Evolutionary conservation across 1,140 invertebrate species (phyloP).

Genomic region (Pectinophora gossypiella): DNA sequence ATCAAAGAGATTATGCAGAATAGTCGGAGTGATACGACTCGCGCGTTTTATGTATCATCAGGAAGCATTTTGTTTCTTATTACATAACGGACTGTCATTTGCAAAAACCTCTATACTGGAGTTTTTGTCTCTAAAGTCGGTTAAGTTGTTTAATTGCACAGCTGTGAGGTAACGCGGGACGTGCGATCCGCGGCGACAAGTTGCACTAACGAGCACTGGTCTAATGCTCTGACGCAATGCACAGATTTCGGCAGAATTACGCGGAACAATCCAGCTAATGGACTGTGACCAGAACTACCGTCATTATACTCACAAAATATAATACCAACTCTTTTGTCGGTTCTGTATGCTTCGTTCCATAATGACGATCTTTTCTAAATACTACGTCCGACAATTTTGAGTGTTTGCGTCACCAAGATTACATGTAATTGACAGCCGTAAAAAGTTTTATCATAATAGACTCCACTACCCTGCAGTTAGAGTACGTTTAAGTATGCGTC

Average conservation of each 20-base stretch:
- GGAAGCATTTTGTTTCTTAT: background rate
- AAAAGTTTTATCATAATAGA: too few species aligned
- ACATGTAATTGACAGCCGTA: too few species aligned
- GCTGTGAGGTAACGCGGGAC: conserved; percentile 43
- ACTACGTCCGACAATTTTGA: too few species aligned
- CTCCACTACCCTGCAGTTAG: too few species aligned
- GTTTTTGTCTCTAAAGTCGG: conserved; percentile 13
- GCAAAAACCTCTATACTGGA: background rate
- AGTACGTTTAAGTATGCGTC: conserved; percentile 1
- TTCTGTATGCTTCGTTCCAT: background rate
- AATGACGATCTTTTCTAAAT: too few species aligned
- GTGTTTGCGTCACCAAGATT: too few species aligned
- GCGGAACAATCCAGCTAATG: conserved; percentile 49
- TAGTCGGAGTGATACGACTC: too few species aligned
- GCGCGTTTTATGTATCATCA: too few species aligned
- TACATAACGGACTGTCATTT: background rate
- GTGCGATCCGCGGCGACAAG: conserved; percentile 21
- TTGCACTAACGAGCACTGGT: conserved; percentile 46
- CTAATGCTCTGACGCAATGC: conserved; percentile 42
- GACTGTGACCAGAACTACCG: conserved; percentile 25
- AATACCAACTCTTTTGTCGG: background rate
- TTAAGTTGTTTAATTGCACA: conserved; percentile 35
- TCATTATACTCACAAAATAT: background rate
- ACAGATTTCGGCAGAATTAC: conserved; percentile 53
- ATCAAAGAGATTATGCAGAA: too few species aligned